Percentiles rank a stretch among this genome's conserved stretches.
Evolutionary conservation across 2,797 vertebrate species (phyloP).

Genomic region (Okamejei kenojei): DNA sequence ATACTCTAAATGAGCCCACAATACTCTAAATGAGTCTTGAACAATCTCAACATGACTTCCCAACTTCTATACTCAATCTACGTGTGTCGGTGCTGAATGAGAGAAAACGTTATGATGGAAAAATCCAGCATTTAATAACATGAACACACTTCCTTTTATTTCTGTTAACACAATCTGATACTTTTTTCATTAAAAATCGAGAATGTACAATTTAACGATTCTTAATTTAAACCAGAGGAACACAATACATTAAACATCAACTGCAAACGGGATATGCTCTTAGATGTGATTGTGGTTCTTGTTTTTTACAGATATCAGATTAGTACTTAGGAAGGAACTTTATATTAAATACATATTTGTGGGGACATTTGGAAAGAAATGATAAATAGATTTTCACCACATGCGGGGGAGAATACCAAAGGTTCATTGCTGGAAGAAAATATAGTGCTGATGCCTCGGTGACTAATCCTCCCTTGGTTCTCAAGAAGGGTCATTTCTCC

Average conservation of each 20-base stretch:
- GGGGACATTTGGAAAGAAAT: neutral
- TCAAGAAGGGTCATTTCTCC: too few relatives aligned
- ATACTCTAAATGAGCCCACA: too few relatives aligned
- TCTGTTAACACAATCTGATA: neutral
- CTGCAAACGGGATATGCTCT: neutral
- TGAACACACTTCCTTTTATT: neutral
- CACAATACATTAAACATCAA: neutral
- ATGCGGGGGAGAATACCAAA: too few relatives aligned
- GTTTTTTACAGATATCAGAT: neutral
- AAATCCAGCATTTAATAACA: neutral
- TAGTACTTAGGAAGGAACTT: neutral
- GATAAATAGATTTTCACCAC: neutral
- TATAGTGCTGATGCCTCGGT: too few relatives aligned
- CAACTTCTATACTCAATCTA: too few relatives aligned
- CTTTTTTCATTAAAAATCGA: neutral
- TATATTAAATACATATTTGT: neutral
- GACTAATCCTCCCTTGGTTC: too few relatives aligned
- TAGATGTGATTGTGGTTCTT: neutral
- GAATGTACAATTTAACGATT: neutral
- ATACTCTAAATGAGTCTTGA: too few relatives aligned
- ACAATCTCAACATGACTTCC: too few relatives aligned
- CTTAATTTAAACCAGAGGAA: neutral
- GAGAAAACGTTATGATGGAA: neutral
- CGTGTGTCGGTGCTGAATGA: neutral
- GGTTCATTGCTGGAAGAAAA: too few relatives aligned